A percentile compares a stretch with the other conserved stretches of the same genome.
phyloP scores from a whole-genome alignment of 1,140 invertebrate species.

The Bombus waltoni region DNA sequence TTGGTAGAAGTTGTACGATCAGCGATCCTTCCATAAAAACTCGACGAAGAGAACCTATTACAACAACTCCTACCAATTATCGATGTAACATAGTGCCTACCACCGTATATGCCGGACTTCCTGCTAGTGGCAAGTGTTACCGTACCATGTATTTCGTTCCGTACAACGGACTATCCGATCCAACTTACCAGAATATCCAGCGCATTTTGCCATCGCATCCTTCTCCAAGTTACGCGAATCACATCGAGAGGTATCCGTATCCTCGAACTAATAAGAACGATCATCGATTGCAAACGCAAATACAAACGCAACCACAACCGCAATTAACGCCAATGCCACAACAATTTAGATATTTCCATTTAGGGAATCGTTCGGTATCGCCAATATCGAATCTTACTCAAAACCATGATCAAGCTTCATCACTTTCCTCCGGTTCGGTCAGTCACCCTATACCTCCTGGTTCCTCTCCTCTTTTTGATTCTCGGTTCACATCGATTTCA shows the following conservation, averaged over 20 bases:
- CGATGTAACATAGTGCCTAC: conserved; percentile 64
- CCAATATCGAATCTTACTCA: conserved; percentile 32
- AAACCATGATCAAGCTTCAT: neutral
- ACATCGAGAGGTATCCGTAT: conserved; percentile 80
- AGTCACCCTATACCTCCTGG: neutral
- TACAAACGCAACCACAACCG: conserved; percentile 36
- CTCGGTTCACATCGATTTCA: conserved; percentile 37
- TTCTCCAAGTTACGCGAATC: conserved; percentile 77
- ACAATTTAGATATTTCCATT: conserved; percentile 67
- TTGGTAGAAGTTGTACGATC: conserved; percentile 62
- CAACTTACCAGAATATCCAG: conserved; percentile 81
- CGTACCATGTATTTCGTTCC: conserved; percentile 89
- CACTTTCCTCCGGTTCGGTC: neutral
- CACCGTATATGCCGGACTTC: conserved; percentile 37
- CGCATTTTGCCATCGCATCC: conserved; percentile 78
- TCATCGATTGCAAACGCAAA: conserved; percentile 58
- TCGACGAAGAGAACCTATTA: conserved; percentile 68
- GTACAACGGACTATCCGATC: conserved; percentile 84
- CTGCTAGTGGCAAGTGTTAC: conserved; percentile 77
- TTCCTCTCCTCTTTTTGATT: conserved; percentile 8
- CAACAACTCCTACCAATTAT: conserved; percentile 66
- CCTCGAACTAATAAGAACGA: conserved; percentile 67
- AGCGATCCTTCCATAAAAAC: conserved; percentile 67
- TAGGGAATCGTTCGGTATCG: conserved; percentile 53
- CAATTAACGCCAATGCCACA: conserved; percentile 27